Conservation (phyloP, 2,113 vertebrate species). For the Stictonetta naevosa region DNA sequence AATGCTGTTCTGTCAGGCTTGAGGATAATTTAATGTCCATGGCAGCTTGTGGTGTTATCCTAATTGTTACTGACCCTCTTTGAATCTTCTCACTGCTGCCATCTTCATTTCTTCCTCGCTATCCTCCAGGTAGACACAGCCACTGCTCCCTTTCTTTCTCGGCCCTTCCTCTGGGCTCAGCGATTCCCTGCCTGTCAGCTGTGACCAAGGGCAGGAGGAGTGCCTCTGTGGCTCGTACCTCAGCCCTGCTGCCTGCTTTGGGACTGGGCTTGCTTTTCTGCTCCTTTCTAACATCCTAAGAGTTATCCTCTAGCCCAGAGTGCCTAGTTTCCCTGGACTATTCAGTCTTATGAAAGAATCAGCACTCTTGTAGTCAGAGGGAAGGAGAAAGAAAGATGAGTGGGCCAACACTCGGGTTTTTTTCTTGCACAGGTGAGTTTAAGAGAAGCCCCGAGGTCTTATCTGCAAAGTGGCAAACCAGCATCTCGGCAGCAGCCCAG, state of each 20-base stretch:
- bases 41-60: neutral
- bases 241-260: neutral
- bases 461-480: neutral
- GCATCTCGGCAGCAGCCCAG: neutral
- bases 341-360: neutral
- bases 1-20: neutral
- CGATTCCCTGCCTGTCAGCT: neutral
- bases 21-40: neutral
- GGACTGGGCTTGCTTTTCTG: neutral
- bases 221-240: neutral
- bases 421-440: neutral
- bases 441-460: neutral
- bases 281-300: neutral
- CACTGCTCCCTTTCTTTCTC: neutral
- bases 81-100: neutral
- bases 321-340: neutral
- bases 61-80: neutral
- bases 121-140: neutral
- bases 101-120: neutral
- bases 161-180: neutral
- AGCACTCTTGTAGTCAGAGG: neutral
- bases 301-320: neutral
- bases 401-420: accelerated
- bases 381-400: neutral
- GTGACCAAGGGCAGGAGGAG: neutral